Evolutionary conservation across 2,888 invertebrate species (phyloP), one percentile per base, ranked within the genome.

Genomic region (Acronicta psi): DNA sequence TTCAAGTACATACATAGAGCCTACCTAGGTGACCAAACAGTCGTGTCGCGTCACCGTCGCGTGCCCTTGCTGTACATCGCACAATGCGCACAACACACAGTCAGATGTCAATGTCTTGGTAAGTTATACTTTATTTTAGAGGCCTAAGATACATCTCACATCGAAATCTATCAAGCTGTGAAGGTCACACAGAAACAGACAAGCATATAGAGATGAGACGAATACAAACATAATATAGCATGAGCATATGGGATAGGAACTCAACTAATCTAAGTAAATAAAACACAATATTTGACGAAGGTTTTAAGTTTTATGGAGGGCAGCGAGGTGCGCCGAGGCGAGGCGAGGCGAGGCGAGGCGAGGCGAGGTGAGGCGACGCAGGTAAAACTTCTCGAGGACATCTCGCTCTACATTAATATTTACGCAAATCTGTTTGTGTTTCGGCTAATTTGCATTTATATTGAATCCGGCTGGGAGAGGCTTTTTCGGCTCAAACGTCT

Each of bases 381-480:
- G 50, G 56, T 65, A 59, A 18, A 53, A 53, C 17, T 16, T 43
- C n/a, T 23, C 47, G 49, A 57, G 43, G 43, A 57, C 65, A 51
- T 69, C 66, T 62, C 45, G 55, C 52, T 70, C 75, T 78, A 80
- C 73, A 78, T 78, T 77, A 71, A 76, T 78, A 77, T 80, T 80
- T 75, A 71, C 67, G 55, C 64, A 76, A 81, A 80, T 78, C 79
- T 78, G 77, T 81, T 80, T 80, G 75, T 80, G 68, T 80, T 79
- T 75, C 67, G 59, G 68, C 58, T 69, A 72, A 81, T 83, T 82
- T 79, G 76, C 80, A 83, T 82, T 77, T 81, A 81, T 83, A 82
- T 82, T 81, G 79, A 73, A 81, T 75, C 42, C 40, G 49, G 46
- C 45, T 49, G 36, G 29, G 44, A 41, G 46, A 34, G 46, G 59